A percentile compares a stretch with the other conserved stretches of the same genome.
Conservation (phyloP, 2,113 vertebrate species). For the Lucifuga dentata region DNA sequence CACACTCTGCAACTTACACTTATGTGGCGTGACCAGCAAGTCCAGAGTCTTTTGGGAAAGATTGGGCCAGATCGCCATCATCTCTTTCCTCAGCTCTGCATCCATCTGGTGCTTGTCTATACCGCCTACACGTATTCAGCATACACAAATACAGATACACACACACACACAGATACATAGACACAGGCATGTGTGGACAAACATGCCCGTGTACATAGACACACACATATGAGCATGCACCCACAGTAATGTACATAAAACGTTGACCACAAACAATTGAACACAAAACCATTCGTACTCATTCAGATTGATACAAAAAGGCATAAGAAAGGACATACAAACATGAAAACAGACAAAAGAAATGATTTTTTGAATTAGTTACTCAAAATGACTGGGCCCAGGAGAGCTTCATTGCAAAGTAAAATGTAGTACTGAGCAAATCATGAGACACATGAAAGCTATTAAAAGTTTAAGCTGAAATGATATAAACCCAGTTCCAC, state of each 20-base stretch:
- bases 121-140: conserved; percentile 82
- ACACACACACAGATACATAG: conserved; percentile 29
- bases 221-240: conserved; percentile 16
- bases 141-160: conserved; percentile 6
- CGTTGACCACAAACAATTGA: conserved; percentile 7
- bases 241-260: conserved; percentile 17
- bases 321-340: conserved; percentile 51
- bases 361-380: conserved; percentile 21
- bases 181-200: conserved; percentile 11
- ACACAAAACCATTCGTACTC: conserved; percentile 24
- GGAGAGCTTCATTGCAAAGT: not conserved
- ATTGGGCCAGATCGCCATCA: conserved; percentile 99
- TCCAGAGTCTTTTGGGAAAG: conserved; percentile 95
- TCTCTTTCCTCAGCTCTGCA: conserved; percentile 93
- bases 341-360: conserved; percentile 57
- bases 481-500: conserved; percentile 11
- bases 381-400: conserved; percentile 11
- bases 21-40: conserved; percentile 94
- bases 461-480: no score
- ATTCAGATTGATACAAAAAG: conserved; percentile 45
- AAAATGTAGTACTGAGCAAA: conserved; percentile 6
- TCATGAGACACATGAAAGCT: not conserved
- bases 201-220: conserved; percentile 9
- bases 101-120: conserved; percentile 98
- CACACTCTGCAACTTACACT: conserved; percentile 88